Conservation (phyloP, 2,888 invertebrate genomes). For the Limenitis camilla region DNA sequence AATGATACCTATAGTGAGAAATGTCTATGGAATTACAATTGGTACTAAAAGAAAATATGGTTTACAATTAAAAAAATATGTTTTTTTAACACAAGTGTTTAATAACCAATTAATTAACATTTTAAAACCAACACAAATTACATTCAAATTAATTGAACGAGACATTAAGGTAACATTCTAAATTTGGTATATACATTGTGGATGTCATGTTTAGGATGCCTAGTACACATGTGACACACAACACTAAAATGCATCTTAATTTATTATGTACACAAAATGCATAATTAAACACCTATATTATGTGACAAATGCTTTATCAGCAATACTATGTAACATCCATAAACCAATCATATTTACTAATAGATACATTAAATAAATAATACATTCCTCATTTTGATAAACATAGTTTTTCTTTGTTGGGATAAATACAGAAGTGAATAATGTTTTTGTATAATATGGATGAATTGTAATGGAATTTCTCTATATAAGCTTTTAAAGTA, state of each 20-base stretch:
- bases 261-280: constrained; percentile 15
- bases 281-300: constrained; percentile 8
- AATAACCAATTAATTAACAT: background rate
- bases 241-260: constrained; percentile 3
- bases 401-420: too few relatives aligned
- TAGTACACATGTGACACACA: background rate
- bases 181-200: too few relatives aligned
- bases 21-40: background rate
- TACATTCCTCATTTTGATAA: constrained; percentile 15
- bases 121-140: too few relatives aligned
- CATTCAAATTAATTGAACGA: too few relatives aligned
- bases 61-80: too few relatives aligned
- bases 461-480: background rate
- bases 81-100: background rate
- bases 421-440: too few relatives aligned
- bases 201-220: background rate
- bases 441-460: constrained; percentile 6
- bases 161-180: too few relatives aligned
- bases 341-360: constrained; percentile 10
- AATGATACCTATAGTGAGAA: constrained; percentile 14
- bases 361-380: constrained; percentile 17
- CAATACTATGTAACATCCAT: constrained; percentile 6
- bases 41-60: too few relatives aligned
- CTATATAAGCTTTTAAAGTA: constrained; percentile 2
- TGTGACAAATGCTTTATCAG: constrained; percentile 12